Evolutionary conservation across 2,888 invertebrate species (phyloP).

Genomic region (Cataglyphis cursor): DNA sequence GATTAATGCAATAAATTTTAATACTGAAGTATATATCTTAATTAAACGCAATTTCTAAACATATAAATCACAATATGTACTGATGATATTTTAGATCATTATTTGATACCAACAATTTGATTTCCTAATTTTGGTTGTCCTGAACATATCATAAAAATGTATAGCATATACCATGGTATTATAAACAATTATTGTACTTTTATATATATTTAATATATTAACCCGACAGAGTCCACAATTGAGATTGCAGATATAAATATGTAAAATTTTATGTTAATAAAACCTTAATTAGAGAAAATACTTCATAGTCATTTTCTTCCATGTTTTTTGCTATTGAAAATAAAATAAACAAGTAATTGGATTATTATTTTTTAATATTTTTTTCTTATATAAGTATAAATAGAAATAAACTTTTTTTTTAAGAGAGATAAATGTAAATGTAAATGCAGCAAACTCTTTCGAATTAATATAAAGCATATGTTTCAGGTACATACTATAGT

Average conservation of each 20-base stretch:
- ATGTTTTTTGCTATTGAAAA: neutral
- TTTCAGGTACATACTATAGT: constrained; percentile 52
- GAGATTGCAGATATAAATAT: neutral
- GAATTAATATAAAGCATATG: constrained; percentile 40
- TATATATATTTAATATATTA: constrained; percentile 17
- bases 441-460: neutral
- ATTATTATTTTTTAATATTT: neutral
- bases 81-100: constrained; percentile 13
- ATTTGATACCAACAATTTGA: constrained; percentile 37
- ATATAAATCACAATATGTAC: neutral
- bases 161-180: neutral
- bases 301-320: neutral
- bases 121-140: constrained; percentile 8
- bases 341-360: neutral
- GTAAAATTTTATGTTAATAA: constrained; percentile 7
- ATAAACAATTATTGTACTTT: constrained; percentile 32
- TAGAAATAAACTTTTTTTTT: neutral
- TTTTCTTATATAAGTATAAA: neutral
- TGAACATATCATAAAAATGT: constrained; percentile 15
- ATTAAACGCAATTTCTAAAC: neutral
- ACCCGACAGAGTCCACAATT: neutral
- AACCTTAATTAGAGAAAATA: constrained; percentile 6
- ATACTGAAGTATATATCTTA: neutral
- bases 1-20: neutral
- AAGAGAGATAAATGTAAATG: constrained; percentile 9